A percentile compares a stretch with the other conserved stretches of the same genome.
Conservation (phyloP, 2,797 vertebrate genomes). For the Paramormyrops hopkinsi region DNA sequence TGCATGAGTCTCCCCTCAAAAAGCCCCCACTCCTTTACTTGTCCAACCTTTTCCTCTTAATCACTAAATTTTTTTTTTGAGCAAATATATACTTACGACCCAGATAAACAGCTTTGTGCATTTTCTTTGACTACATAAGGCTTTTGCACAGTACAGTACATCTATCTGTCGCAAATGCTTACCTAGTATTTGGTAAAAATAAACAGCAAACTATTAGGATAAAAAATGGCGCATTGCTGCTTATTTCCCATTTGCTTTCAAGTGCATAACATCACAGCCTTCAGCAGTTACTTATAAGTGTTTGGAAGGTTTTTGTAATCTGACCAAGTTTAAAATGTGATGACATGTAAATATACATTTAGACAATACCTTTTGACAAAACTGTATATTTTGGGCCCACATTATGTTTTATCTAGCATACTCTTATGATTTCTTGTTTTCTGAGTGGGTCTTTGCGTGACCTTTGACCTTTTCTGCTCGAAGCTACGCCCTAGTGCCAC, state of each 20-base stretch:
- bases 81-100: not conserved
- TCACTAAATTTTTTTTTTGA: not conserved
- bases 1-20: not conserved
- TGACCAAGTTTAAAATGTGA: not conserved
- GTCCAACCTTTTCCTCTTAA: not conserved
- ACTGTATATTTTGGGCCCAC: not conserved
- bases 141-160: not conserved
- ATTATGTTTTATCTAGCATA: not conserved
- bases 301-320: not conserved
- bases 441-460: not conserved
- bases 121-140: not conserved
- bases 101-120: not conserved
- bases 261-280: not conserved
- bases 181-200: not conserved
- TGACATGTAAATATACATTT: not conserved
- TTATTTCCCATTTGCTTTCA: not conserved
- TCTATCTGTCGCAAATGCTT: not conserved
- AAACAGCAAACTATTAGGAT: not conserved
- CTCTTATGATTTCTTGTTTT: not conserved
- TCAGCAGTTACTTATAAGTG: not conserved
- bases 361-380: not conserved
- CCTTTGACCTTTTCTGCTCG: constrained; percentile 36
- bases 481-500: constrained; percentile 87
- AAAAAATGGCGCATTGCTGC: not conserved
- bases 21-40: not conserved